These are phyloP conservation scores for Pharmacophagus antenor DNA, from an alignment of 2,888 invertebrate genomes.

Conservation along the genomic window DNA sequence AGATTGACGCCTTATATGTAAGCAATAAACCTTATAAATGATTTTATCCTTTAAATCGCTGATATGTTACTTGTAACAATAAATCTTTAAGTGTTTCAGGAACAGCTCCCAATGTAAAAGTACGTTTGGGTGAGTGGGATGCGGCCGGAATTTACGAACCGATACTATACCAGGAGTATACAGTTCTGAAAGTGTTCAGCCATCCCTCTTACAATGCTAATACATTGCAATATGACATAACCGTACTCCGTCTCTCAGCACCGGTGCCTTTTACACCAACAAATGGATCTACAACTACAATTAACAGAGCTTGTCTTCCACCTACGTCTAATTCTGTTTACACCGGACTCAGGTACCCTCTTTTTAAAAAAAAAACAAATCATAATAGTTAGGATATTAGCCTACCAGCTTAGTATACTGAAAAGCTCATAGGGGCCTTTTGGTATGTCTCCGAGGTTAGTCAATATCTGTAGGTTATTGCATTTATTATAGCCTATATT, in stretches of 20 bases:
- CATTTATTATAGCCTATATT: too few species aligned
- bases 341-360: conserved; percentile 79
- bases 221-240: conserved; percentile 90
- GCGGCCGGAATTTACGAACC: conserved; percentile 83
- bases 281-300: conserved; percentile 74
- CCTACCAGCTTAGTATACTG: too few species aligned
- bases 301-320: conserved; percentile 84
- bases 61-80: neutral
- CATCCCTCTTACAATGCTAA: conserved; percentile 85
- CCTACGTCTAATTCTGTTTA: conserved; percentile 55
- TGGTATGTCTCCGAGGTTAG: too few species aligned
- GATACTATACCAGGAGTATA: conserved; percentile 83
- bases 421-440: too few species aligned
- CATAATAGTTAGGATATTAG: too few species aligned
- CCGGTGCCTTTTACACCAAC: conserved; percentile 75
- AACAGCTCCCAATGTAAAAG: conserved; percentile 80
- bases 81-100: conserved; percentile 58
- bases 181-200: conserved; percentile 79
- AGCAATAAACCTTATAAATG: conserved; percentile 51
- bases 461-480: too few species aligned
- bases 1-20: conserved; percentile 82
- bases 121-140: conserved; percentile 89
- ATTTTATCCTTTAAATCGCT: neutral
- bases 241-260: conserved; percentile 85
- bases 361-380: too few species aligned